Evolutionary conservation across 2,888 invertebrate species (phyloP).

Genomic region (Oithona nana): DNA sequence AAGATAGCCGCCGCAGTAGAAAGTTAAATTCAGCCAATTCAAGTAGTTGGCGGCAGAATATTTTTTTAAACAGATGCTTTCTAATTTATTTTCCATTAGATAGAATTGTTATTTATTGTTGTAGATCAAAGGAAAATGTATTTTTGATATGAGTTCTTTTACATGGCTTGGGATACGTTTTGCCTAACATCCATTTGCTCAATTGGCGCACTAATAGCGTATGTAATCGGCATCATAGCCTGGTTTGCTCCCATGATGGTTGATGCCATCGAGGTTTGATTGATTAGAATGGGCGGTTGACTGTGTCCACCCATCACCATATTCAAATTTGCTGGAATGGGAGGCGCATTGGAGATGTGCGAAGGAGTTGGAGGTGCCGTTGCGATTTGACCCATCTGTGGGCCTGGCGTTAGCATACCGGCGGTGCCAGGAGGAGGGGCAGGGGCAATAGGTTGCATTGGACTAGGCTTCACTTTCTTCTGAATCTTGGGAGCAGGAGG

Average conservation of each 20-base stretch:
- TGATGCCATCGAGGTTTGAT: constrained; percentile 14
- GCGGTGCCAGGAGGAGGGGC: not conserved
- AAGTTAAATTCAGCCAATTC: too few relatives aligned
- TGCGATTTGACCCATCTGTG: not conserved
- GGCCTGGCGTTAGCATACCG: too few relatives aligned
- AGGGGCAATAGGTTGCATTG: constrained; percentile 12
- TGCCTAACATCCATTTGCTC: constrained; percentile 1
- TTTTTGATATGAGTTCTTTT: not conserved
- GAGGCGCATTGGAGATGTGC: constrained; percentile 1
- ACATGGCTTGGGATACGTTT: constrained; percentile 1
- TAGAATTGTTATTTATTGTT: too few relatives aligned
- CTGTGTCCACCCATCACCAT: not conserved
- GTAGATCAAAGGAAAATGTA: too few relatives aligned
- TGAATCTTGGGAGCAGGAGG: constrained; percentile 1
- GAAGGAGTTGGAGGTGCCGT: constrained; percentile 4
- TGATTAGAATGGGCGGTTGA: constrained; percentile 16
- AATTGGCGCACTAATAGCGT: constrained; percentile 1
- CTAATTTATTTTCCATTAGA: too few relatives aligned
- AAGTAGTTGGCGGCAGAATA: too few relatives aligned
- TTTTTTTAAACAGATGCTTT: too few relatives aligned
- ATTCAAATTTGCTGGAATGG: constrained; percentile 6
- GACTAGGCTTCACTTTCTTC: not conserved
- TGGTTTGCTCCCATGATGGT: constrained; percentile 2
- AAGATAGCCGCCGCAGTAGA: too few relatives aligned
- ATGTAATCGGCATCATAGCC: constrained; percentile 2